These are phyloP conservation scores for Allolobophora icterica DNA, from an alignment of 2,888 invertebrate species.

Conservation along the genomic window DNA sequence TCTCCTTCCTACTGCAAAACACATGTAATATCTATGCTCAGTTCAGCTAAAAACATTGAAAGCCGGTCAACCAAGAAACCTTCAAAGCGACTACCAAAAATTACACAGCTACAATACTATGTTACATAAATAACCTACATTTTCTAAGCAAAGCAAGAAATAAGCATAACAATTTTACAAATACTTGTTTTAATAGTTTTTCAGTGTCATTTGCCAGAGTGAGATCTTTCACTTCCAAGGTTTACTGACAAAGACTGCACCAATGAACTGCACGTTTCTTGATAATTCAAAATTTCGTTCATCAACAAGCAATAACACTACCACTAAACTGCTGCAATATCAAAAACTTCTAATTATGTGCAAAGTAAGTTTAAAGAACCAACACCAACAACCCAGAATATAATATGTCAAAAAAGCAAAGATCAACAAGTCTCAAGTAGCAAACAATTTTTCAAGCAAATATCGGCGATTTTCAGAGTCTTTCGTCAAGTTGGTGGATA, in stretches of 20 bases:
- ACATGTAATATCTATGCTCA: conserved; percentile 1
- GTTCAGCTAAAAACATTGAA: conserved; percentile 1
- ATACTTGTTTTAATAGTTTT: background rate
- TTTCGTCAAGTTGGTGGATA: background rate
- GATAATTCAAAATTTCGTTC: background rate
- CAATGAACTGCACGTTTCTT: background rate
- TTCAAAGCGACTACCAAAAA: background rate
- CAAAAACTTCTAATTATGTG: background rate
- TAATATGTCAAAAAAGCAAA: background rate
- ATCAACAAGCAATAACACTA: background rate
- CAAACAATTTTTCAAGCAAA: background rate
- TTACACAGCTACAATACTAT: background rate
- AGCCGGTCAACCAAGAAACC: background rate
- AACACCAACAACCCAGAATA: background rate
- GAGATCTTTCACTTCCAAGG: background rate
- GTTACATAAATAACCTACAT: conserved; percentile 6
- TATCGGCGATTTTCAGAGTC: background rate
- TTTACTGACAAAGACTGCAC: background rate
- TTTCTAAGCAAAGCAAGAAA: conserved; percentile 13
- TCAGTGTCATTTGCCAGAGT: background rate
- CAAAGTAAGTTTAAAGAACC: conserved; percentile 12
- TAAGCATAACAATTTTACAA: background rate
- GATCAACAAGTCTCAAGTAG: background rate
- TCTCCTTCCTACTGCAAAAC: background rate
- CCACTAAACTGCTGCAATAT: background rate